phyloP scores from a whole-genome alignment of 2,888 invertebrate species.

The Meiosimyza decipiens region DNA sequence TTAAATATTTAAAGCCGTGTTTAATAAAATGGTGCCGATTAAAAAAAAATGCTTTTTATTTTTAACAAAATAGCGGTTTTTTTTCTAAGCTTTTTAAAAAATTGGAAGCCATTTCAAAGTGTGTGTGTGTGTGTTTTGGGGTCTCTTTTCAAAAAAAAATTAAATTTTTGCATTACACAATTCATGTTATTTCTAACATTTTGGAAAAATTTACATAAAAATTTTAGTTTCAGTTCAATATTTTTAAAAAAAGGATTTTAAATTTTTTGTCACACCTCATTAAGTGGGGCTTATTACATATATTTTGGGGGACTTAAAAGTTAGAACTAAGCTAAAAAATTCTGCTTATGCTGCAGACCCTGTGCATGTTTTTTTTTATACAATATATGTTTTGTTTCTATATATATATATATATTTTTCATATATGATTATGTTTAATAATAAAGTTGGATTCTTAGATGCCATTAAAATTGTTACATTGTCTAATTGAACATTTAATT shows the following conservation, averaged over 20 bases:
- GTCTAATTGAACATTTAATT: conserved; percentile 35
- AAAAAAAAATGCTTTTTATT: background rate
- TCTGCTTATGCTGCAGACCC: conserved; percentile 20
- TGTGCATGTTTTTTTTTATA: conserved; percentile 21
- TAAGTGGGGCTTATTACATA: conserved; percentile 6
- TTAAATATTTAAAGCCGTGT: conserved; percentile 19
- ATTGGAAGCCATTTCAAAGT: conserved; percentile 12
- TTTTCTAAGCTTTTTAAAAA: background rate
- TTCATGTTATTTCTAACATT: background rate
- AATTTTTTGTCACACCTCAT: background rate
- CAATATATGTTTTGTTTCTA: background rate
- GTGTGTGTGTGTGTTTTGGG: background rate
- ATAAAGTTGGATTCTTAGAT: conserved; percentile 12
- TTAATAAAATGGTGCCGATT: conserved; percentile 4
- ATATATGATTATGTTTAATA: conserved; percentile 32
- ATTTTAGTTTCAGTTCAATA: conserved; percentile 9
- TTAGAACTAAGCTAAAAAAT: conserved; percentile 18
- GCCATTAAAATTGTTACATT: conserved; percentile 2
- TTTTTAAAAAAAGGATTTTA: background rate
- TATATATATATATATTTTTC: background rate
- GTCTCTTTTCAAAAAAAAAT: background rate
- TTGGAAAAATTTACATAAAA: conserved; percentile 2
- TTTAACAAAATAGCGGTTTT: background rate
- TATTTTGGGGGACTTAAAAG: background rate
- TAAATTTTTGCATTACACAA: conserved; percentile 7